Base-by-base conservation (phyloP, 1,140 invertebrate genomes). In the Condylostylus longicornis region DNA sequence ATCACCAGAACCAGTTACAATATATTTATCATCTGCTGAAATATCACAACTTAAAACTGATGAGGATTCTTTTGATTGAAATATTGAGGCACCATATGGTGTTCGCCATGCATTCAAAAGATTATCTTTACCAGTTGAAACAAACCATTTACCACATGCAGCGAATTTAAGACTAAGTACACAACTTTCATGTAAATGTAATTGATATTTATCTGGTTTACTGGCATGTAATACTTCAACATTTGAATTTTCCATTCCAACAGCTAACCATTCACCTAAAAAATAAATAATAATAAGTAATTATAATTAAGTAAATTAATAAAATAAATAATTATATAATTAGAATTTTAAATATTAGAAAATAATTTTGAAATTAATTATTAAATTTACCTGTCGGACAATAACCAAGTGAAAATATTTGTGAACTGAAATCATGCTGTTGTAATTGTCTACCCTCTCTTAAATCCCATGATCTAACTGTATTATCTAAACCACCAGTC, bases 21-120 rank as follows among this genome's bases (percentile, higher is more conserved):
- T 93, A 65, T 86, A 95, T 60, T 91, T 93, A 66, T 97, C 90
- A 62, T 97, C 91, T 7, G 81, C 74, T 18, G 90, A 94, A 53
- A 97, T 94, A 69, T 97, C 93, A 70, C 91, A 97, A 64, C 87
- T 91, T 30, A 97, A 67, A 38, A 97, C 91, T 46, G 90, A 95
- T 41, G 89, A 91, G 4, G 86, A 88, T 67, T 97, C 93, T 62
- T 95, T 95, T 13, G 85, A 88, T 84, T 94, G 72, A 71, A 96
- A 93, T 66, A 96, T 91, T 43, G 83, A 88, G 35, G 87, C 88
- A 31, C 93, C 91, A 54, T 94, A 93, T 2, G 91, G 91, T 39
- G 90, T 94, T 47, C 89, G 73, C 90, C 91, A 97, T 7, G 87
- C 87, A 62, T 95, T 95, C 17, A 97, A 69, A 40, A 93, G 68